These are phyloP conservation scores for Drosophila austrosaltans DNA, from an alignment of 2,888 invertebrate species.

Conservation along the genomic window DNA sequence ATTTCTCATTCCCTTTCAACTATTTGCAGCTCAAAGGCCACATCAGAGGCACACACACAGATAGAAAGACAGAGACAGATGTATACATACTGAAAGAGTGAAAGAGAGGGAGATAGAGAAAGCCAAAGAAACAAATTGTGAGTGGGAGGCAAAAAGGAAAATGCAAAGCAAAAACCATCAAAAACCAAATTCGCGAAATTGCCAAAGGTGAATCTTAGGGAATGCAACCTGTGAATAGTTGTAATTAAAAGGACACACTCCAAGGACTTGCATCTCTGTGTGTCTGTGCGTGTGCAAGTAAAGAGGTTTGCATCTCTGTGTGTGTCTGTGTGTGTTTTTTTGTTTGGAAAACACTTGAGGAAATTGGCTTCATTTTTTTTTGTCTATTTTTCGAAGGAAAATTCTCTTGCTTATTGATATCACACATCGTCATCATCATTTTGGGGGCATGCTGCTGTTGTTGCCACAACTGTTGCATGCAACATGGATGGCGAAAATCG, in stretches of 20 bases:
- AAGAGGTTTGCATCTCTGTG: not conserved
- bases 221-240: conserved; percentile 34
- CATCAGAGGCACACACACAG: conserved; percentile 1
- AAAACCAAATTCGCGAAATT: conserved; percentile 44
- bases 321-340: conserved; percentile 1
- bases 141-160: conserved; percentile 20
- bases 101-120: not conserved
- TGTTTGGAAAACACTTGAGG: not conserved
- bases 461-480: conserved; percentile 73
- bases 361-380: conserved; percentile 7
- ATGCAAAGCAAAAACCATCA: conserved; percentile 27
- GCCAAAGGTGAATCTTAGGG: conserved; percentile 37
- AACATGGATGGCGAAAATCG: conserved; percentile 95
- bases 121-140: conserved; percentile 6
- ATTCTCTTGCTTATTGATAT: conserved; percentile 15
- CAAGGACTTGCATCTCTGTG: conserved; percentile 6
- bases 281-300: not conserved
- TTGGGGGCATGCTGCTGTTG: conserved; percentile 72
- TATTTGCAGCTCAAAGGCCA: conserved; percentile 46
- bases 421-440: conserved; percentile 32
- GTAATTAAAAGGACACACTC: conserved; percentile 39
- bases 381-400: not conserved
- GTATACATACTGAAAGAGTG: not conserved
- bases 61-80: conserved; percentile 4
- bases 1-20: conserved; percentile 32